Base-by-base conservation (phyloP, 2,888 invertebrate species). In the Carabus problematicus region DNA sequence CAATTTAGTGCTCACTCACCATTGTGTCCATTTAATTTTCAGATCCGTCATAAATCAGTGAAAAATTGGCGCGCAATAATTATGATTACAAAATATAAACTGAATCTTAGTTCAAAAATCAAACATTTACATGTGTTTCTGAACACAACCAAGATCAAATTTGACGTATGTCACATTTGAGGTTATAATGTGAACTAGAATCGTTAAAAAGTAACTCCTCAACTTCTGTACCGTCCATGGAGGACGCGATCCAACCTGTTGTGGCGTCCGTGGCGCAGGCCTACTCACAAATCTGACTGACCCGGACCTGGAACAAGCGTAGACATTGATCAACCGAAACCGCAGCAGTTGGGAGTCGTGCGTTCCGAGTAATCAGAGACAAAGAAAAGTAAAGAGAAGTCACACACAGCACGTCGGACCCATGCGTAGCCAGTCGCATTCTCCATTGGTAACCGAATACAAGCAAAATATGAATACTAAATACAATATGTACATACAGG, bases 261-360 rank as follows among this genome's bases (percentile, higher is more conserved):
- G n/a, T n/a, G 18, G 16, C 16, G 18, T 12, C 6, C 52, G n/a
- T 19, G 18, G 52, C 49, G 49, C 16, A 16, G 52, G 19, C 71
- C 54, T 52, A 66, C 64, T 84, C 85, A 87, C 82, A 86, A 84
- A 83, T 87, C 87, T 77, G 86, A 85, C 81, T 86, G 85, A 79
- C 85, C 86, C 77, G 86, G 86, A 83, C 86, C 87, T 86, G 84
- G 74, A 86, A 84, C 40, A 67, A 59, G 49, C n/a, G 3, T 39
- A 41, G 9, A 41, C 29, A 42, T 67, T 59, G 14, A 63, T 18
- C 3, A 52, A 45, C 45, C 45, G 45, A 3, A 52, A 52, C 12
- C 9, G 19, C 19, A 19, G 52, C 19, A n/a, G n/a, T n/a, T n/a
- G n/a, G n/a, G 12, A 18, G 52, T 16, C 47, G 11, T 11, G 16